Percentiles rank a stretch among this genome's conserved stretches.
Evolutionary conservation across 2,113 vertebrate species (phyloP).

Genomic region (Tupaia chinensis): DNA sequence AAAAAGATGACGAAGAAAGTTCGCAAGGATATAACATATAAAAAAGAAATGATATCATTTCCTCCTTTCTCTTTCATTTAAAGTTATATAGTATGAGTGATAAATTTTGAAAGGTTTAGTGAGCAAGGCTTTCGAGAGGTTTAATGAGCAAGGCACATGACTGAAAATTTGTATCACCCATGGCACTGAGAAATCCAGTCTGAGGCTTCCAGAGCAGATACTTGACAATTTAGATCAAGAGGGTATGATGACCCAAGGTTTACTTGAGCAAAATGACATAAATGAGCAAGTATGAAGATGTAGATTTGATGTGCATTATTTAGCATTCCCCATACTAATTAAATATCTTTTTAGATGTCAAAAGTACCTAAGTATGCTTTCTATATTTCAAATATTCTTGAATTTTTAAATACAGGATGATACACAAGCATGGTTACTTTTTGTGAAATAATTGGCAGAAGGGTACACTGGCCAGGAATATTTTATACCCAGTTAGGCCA

Average conservation of each 20-base stretch:
- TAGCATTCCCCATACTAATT: neutral
- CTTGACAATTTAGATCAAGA: neutral
- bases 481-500: neutral
- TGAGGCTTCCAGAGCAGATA: neutral
- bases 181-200: neutral
- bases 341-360: neutral
- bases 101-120: neutral
- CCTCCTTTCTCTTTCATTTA: neutral
- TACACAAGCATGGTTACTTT: neutral
- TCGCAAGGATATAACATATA: neutral
- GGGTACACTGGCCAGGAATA: neutral
- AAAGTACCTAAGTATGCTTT: neutral
- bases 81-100: neutral
- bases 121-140: neutral
- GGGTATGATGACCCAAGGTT: neutral
- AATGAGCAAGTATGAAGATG: neutral
- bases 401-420: neutral
- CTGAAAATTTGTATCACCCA: neutral
- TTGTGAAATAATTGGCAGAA: neutral
- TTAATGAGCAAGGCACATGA: neutral
- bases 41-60: neutral
- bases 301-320: neutral
- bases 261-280: neutral
- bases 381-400: conserved; percentile 1
- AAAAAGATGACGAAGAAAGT: neutral